Base-by-base conservation (phyloP, 1,140 invertebrate genomes). In the Drosophila sproati region DNA sequence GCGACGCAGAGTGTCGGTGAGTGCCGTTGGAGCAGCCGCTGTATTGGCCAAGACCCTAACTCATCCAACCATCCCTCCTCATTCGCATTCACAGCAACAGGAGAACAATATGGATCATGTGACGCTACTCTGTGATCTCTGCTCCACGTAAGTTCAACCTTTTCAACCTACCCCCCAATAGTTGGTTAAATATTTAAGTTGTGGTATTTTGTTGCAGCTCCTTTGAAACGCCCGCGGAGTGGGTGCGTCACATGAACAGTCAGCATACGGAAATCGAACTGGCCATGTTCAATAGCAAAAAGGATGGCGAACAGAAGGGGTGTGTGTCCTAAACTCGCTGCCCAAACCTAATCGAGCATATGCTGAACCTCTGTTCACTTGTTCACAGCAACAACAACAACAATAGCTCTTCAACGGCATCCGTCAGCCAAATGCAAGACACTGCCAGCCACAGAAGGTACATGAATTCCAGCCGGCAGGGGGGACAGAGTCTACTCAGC, bases 181-280 rank as follows among this genome's bases (percentile, higher is more conserved):
- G 20, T 20, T 20, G 20, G 20, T 1, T 4, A 31, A 20, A 10
- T 10, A 61, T 7, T 32, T 45, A 35, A 35, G 20, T 51, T 43
- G 20, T 34, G 28, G 59, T 10, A 3, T 34, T 39, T 31, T 37
- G 7, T 48, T 62, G 31, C 35, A 92, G 91, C 47, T 87, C 86
- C 85, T 97, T 96, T 93, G 94, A 95, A 31, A 96, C 96, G 60
- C 96, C 96, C 0, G 96, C 95, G 57, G 96, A 96, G 93, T 97
- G 96, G 96, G 96, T 97, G 8, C 94, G 96, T 41, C 96, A 97
- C 76, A 96, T 97, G 91, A 96, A 97, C 90, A 96, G 94, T 71
- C 95, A 96, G 60, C 96, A 97, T 91, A 97, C 96, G 0, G 96
- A 97, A 87, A 95, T 96, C 92, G 96, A 97, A 94, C 93, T 97